phyloP scores from a whole-genome alignment of 2,113 vertebrate genomes.

The Pygoscelis adeliae region DNA sequence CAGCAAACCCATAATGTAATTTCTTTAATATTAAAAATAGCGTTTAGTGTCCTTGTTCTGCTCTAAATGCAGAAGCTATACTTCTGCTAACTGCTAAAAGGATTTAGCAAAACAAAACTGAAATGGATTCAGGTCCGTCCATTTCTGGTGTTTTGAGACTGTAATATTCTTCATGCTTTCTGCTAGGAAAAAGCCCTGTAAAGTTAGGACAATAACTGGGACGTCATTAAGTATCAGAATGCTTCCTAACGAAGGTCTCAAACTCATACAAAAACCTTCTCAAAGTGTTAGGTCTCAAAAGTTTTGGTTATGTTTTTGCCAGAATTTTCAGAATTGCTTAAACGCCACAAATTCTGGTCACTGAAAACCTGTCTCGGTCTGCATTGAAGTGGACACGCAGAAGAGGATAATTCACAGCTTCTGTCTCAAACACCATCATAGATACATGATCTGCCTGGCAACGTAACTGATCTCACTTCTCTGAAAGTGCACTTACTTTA shows the following conservation, averaged over 20 bases:
- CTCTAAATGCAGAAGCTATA: background rate
- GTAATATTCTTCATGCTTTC: background rate
- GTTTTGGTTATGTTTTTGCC: accelerated
- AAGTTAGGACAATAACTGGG: background rate
- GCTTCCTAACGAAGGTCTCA: background rate
- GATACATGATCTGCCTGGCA: background rate
- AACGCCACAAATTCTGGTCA: background rate
- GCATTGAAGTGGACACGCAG: background rate
- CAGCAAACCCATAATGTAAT: accelerated
- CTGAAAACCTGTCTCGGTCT: background rate
- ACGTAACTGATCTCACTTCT: background rate
- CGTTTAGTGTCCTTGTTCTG: background rate
- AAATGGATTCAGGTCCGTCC: background rate
- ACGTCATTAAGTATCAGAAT: background rate
- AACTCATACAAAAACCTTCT: background rate
- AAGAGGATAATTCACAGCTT: background rate
- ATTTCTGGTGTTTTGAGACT: background rate
- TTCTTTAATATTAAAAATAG: background rate
- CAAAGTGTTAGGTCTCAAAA: background rate
- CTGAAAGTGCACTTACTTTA: background rate
- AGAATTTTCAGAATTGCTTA: background rate
- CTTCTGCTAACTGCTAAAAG: background rate
- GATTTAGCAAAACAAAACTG: background rate
- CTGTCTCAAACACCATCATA: background rate
- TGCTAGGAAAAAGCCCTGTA: background rate